These are phyloP conservation scores for Elysia crispata DNA, from an alignment of 2,888 invertebrate species.

Conservation along the genomic window DNA sequence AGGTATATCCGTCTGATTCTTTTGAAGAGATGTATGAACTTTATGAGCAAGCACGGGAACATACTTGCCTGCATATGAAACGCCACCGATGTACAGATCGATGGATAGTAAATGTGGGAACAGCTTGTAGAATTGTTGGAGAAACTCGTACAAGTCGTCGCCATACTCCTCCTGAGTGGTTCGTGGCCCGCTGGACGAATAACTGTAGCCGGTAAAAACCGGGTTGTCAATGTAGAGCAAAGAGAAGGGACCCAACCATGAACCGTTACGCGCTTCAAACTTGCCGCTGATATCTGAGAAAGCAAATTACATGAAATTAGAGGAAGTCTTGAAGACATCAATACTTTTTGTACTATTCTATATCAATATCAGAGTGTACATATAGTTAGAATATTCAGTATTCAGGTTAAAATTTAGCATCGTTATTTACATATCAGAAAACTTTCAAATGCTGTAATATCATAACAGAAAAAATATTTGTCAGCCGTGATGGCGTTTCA, in stretches of 20 bases:
- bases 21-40: constrained; percentile 63
- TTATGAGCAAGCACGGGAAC: constrained; percentile 84
- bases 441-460: too few relatives aligned
- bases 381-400: too few relatives aligned
- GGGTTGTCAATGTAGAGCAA: constrained; percentile 83
- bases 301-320: too few relatives aligned
- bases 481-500: too few relatives aligned
- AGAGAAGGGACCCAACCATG: constrained; percentile 39
- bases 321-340: too few relatives aligned
- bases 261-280: too few relatives aligned
- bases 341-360: too few relatives aligned
- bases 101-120: constrained; percentile 86
- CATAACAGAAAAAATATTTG: too few relatives aligned
- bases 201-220: constrained; percentile 89
- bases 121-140: constrained; percentile 87
- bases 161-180: neutral
- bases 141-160: constrained; percentile 48
- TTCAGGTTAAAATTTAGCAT: too few relatives aligned
- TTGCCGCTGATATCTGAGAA: too few relatives aligned
- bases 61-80: constrained; percentile 82
- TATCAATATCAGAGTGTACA: too few relatives aligned
- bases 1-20: constrained; percentile 58
- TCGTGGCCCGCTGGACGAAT: constrained; percentile 81
- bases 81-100: constrained; percentile 92
- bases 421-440: too few relatives aligned